These are phyloP conservation scores for Pagetopsis macropterus DNA, from an alignment of 2,797 vertebrate genomes.

Conservation along the genomic window DNA sequence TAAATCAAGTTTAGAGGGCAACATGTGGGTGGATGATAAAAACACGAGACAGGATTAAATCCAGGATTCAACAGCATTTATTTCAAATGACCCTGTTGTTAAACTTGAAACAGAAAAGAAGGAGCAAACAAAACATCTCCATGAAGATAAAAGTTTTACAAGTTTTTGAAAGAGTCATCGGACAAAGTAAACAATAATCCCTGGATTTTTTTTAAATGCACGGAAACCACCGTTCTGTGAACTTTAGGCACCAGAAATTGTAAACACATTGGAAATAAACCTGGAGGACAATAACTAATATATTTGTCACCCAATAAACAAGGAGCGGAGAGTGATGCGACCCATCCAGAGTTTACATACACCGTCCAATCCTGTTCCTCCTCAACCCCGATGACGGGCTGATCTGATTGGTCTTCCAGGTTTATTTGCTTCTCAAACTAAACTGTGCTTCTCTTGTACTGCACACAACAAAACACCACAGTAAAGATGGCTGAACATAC, in stretches of 20 bases:
- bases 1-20: not conserved
- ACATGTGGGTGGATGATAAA: slow-evolving; percentile 26
- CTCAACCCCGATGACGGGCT: not conserved
- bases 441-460: slow-evolving; percentile 85
- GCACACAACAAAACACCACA: slow-evolving; percentile 90
- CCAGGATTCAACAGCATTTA: slow-evolving; percentile 74
- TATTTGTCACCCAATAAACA: slow-evolving; percentile 3
- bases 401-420: slow-evolving; percentile 84
- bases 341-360: slow-evolving; percentile 62
- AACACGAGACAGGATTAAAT: slow-evolving; percentile 26
- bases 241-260: slow-evolving; percentile 97
- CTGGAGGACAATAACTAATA: slow-evolving; percentile 81
- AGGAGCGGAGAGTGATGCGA: slow-evolving; percentile 33
- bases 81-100: slow-evolving; percentile 73
- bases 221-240: slow-evolving; percentile 87
- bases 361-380: slow-evolving; percentile 15
- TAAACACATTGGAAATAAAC: slow-evolving; percentile 95
- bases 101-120: slow-evolving; percentile 57
- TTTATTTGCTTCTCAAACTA: slow-evolving; percentile 86
- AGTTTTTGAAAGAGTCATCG: slow-evolving; percentile 61
- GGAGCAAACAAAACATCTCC: slow-evolving; percentile 34
- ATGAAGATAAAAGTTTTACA: slow-evolving; percentile 57
- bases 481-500: slow-evolving; percentile 69
- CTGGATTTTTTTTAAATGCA: slow-evolving; percentile 89
- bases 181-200: slow-evolving; percentile 78